Conservation (phyloP, 2,113 vertebrate genomes). For the Lamprologus speciosus region DNA sequence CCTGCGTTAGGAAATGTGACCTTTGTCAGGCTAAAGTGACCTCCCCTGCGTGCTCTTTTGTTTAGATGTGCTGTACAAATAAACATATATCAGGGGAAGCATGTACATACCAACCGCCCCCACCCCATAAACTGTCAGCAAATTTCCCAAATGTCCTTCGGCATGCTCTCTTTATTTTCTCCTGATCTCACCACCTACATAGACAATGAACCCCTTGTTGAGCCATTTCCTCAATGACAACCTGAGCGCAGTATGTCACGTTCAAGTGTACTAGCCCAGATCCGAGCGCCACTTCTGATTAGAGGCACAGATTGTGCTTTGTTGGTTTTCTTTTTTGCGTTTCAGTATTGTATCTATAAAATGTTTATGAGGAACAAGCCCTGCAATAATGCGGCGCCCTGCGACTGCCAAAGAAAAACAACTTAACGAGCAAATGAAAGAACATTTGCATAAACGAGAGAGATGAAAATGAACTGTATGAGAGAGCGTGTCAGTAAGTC, state of each 20-base stretch:
- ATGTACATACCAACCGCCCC: conserved; percentile 25
- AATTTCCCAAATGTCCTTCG: conserved; percentile 25
- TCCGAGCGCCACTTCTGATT: conserved; percentile 3
- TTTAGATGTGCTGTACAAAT: conserved; percentile 71
- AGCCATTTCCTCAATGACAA: neutral
- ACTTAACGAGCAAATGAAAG: neutral
- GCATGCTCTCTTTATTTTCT: neutral
- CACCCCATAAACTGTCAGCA: neutral
- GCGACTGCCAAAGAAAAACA: neutral
- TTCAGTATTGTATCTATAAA: conserved; percentile 10
- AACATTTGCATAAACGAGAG: neutral
- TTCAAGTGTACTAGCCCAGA: neutral
- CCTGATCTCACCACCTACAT: neutral
- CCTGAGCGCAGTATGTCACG: neutral
- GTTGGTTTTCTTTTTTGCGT: neutral
- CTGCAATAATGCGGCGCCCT: neutral
- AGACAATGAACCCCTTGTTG: neutral
- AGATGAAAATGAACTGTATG: conserved; percentile 1
- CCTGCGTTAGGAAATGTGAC: conserved; percentile 72
- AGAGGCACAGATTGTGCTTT: neutral
- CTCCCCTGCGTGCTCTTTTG: conserved; percentile 68
- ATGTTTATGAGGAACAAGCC: conserved; percentile 13
- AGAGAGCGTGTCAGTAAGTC: neutral
- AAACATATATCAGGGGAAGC: conserved; percentile 66
- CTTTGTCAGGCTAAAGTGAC: conserved; percentile 69